Conservation (phyloP, 2,113 vertebrate genomes). For the Bucco capensis region DNA sequence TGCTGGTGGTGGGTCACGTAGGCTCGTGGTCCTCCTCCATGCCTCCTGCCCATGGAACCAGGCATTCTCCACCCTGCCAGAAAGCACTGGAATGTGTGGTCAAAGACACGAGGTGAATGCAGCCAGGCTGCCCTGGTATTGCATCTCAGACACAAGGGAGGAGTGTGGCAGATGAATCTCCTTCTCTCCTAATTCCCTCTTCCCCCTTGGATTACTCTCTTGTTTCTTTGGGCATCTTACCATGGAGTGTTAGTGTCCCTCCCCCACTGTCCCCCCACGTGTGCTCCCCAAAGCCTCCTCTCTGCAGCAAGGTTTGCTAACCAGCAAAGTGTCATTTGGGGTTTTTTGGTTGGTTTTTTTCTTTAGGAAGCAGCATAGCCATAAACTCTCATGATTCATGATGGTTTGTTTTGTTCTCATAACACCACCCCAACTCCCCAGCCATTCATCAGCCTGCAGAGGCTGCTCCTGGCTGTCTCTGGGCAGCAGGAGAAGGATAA, state of each 20-base stretch:
- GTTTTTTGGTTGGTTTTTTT: background rate
- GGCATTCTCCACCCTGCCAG: constrained; percentile 31
- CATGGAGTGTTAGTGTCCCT: background rate
- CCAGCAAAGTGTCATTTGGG: background rate
- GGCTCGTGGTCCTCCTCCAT: background rate
- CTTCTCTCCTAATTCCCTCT: background rate
- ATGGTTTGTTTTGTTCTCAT: constrained; percentile 80
- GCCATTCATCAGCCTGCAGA: constrained; percentile 73
- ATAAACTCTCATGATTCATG: constrained; percentile 76
- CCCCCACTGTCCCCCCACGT: background rate
- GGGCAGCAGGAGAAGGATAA: constrained; percentile 70
- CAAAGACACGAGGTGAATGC: background rate
- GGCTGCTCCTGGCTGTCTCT: constrained; percentile 68
- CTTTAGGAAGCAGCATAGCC: constrained; percentile 60
- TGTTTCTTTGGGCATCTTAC: background rate
- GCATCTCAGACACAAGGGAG: background rate
- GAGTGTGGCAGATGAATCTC: background rate
- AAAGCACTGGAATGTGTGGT: constrained; percentile 1
- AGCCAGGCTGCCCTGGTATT: background rate
- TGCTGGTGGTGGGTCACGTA: background rate
- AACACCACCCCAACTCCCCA: constrained; percentile 74
- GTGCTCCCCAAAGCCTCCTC: background rate
- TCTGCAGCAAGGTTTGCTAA: constrained; percentile 38
- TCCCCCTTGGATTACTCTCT: background rate
- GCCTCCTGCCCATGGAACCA: background rate